Evolutionary conservation across 2,888 invertebrate genomes (phyloP), one percentile per base, ranked within the genome.

Genomic region (Antheraea yamamai): DNA sequence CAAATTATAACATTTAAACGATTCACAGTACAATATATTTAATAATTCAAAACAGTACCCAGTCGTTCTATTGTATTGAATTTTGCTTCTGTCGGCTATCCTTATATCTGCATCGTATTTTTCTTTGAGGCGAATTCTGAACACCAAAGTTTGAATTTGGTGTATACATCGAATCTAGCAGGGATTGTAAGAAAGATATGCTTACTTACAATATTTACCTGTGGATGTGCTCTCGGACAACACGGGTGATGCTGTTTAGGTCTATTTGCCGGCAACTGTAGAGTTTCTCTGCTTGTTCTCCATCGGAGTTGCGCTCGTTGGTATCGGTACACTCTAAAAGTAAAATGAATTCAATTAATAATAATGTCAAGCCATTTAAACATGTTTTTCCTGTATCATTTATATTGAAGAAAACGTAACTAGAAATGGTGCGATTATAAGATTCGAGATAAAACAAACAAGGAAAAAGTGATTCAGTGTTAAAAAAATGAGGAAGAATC

Each of bases 271-370:
- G 95, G 94, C 70, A 95, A 80, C 78, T 96, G 95, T 77, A 96
- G 91, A 73, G 96, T 96, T 88, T 96, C 96, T 78, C 95, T 94
- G 81, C 96, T 95, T 83, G 96, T 96, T 79, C 96, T 95, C 91
- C 97, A 96, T 72, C 95, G 95, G 72, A 95, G 92, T 86, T 97
- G 97, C 78, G 97, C 97, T 74, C 96, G 94, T 84, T 96, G 95
- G 88, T 97, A 97, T 82, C 96, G 94, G 88, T 96, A 96, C 76
- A 97, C 92, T 81, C 97, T 96, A 75, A 0, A 64, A 20, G 20
- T 26, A 68, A 4, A 64, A 61, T 23, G 12, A 26, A 58, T n/a
- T 7, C 20, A 39, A 68, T 73, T 23, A 71, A 70, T 30, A 58
- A 23, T 3, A 30, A 30, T 30, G 30, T 30, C 16, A 66, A 16